These are phyloP conservation scores for Miichthys miiuy DNA, from an alignment of 2,797 vertebrate genomes.

Conservation along the genomic window DNA sequence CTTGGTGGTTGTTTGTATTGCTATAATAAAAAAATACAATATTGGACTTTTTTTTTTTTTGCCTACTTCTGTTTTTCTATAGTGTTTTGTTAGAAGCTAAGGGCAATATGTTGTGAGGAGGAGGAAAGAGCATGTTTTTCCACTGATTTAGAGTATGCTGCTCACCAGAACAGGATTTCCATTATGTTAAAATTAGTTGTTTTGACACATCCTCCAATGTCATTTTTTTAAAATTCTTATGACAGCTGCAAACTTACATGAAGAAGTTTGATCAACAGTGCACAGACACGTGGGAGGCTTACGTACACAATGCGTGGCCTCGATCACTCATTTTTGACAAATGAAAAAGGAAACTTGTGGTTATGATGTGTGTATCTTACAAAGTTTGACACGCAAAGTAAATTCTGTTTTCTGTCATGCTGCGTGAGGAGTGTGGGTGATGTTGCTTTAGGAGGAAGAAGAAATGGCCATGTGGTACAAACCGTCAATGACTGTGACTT, in stretches of 20 bases:
- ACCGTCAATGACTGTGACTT: constrained; percentile 50
- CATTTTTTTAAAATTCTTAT: constrained; percentile 69
- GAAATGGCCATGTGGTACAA: constrained; percentile 44
- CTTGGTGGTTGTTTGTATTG: constrained; percentile 19
- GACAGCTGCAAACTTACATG: constrained; percentile 46
- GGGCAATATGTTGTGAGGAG: constrained; percentile 65
- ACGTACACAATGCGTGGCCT: constrained; percentile 38
- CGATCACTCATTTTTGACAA: constrained; percentile 63
- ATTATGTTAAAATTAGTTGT: constrained; percentile 60
- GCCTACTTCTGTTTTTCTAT: constrained; percentile 18
- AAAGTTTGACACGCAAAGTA: constrained; percentile 50
- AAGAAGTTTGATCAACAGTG: constrained; percentile 54
- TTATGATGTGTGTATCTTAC: constrained; percentile 23
- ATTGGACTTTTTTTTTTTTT: not conserved
- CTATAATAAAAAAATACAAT: constrained; percentile 25
- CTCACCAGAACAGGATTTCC: constrained; percentile 44
- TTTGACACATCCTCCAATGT: constrained; percentile 66
- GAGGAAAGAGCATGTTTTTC: constrained; percentile 51
- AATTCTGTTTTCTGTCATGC: constrained; percentile 35
- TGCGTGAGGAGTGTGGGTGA: constrained; percentile 41
- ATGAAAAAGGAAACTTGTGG: constrained; percentile 12
- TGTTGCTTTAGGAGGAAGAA: constrained; percentile 49
- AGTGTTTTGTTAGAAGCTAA: constrained; percentile 35
- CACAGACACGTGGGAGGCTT: constrained; percentile 63
- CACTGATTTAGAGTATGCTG: constrained; percentile 28